A percentile compares a stretch with the other conserved stretches of the same genome.
phyloP scores from a whole-genome alignment of 2,113 vertebrate species.

The Calyptomena viridis region DNA sequence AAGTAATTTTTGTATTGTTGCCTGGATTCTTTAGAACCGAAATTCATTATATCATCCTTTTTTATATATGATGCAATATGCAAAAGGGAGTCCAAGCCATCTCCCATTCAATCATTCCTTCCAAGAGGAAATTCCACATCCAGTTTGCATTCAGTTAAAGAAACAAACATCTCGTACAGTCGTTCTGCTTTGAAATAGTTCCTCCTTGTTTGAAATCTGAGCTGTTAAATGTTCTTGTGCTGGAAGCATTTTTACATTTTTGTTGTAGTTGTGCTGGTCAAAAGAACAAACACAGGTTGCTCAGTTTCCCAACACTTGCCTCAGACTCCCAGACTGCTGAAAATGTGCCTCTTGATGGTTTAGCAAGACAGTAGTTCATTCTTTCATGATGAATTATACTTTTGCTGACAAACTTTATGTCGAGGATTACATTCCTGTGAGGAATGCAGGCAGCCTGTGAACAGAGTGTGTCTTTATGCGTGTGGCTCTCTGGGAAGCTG shows the following conservation, averaged over 20 bases:
- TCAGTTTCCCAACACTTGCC: not conserved
- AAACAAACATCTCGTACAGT: conserved; percentile 32
- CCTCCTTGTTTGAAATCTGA: conserved; percentile 19
- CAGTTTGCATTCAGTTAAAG: conserved; percentile 53
- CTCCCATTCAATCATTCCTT: not conserved
- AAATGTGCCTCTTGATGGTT: not conserved
- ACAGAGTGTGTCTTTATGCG: not conserved
- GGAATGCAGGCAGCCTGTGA: not conserved
- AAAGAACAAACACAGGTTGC: not conserved
- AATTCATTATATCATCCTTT: conserved; percentile 18
- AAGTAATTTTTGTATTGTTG: not conserved
- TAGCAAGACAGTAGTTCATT: conserved; percentile 32
- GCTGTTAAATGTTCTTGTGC: not conserved
- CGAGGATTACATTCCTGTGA: not conserved
- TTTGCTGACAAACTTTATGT: conserved; percentile 6
- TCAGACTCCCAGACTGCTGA: not conserved
- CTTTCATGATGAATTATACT: not conserved
- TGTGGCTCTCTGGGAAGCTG: not conserved
- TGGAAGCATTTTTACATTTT: not conserved
- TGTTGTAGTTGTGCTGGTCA: not conserved
- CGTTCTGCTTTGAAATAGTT: conserved; percentile 1
- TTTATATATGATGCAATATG: conserved; percentile 30
- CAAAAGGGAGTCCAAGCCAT: conserved; percentile 3
- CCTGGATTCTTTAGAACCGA: not conserved
- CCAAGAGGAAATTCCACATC: conserved; percentile 61